Base-by-base conservation (phyloP, 2,888 invertebrate genomes). In the Alloscopus bannaensis region DNA sequence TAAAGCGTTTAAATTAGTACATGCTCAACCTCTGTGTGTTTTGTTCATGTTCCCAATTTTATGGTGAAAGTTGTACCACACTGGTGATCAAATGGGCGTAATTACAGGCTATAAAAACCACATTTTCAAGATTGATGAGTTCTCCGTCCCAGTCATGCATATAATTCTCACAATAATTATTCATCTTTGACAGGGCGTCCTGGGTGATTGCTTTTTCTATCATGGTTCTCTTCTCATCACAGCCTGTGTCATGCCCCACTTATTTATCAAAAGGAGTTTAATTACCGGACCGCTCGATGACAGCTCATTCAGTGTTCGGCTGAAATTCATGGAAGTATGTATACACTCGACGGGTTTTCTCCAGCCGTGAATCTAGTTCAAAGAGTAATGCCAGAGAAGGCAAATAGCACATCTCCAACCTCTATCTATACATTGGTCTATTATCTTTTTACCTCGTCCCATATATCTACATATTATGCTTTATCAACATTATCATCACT, bases 251-350 rank as follows among this genome's bases (percentile, higher is more conserved):
- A 60, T 31, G 62, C 40, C 62, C 47, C 24, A 29, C 42, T 18
- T 50, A 42, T 45, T 59, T 55, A 70, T 50, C 59, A 50, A 52
- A 36, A 11, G 31, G 52, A 20, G 60, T 71, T 71, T 71, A 71
- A 71, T 71, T 71, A 71, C 36, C 1, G 29, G 26, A 60, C 71
- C 71, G 36, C 62, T 70, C 40, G 31, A 70, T 64, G 24, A 42
- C 40, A 68, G 18, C 40, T 26, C 16, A 16, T 18, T 57, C 8
- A 60, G 47, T 29, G 60, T 50, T 20, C 62, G 36, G 29, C 50
- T 29, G 47, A 4, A 55, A 28, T 55, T 24, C 28, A 50, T 13
- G 6, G 47, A 4, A n/a, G 47, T 4, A 18, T 47, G 47, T 47
- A 4, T 11, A n/a, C n/a, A n/a, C n/a, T n/a, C n/a, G n/a, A n/a